phyloP scores from a whole-genome alignment of 2,113 vertebrate species.

The Zootoca vivipara region DNA sequence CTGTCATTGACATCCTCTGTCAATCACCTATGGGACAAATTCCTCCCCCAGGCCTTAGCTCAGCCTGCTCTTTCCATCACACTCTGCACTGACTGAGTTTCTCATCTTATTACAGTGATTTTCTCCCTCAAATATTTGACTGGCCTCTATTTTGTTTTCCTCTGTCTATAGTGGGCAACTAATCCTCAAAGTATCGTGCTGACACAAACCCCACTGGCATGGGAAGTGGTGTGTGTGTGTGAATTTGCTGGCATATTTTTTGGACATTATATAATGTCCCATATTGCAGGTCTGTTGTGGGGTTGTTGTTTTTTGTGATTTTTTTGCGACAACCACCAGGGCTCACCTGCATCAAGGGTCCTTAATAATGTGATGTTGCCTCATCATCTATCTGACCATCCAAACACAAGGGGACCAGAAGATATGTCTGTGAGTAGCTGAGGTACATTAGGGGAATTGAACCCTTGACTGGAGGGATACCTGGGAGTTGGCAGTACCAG shows the following conservation, averaged over 20 bases:
- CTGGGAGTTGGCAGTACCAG: background rate
- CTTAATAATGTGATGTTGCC: too few relatives aligned
- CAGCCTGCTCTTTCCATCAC: constrained; percentile 7
- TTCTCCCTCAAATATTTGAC: constrained; percentile 21
- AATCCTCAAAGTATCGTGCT: background rate
- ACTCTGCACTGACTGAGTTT: background rate
- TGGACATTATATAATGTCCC: background rate
- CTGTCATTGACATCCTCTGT: constrained; percentile 20
- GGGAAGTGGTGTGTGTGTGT: background rate
- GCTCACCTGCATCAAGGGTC: too few relatives aligned
- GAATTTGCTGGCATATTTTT: background rate
- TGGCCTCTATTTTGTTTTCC: background rate
- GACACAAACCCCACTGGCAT: background rate
- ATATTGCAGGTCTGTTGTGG: too few relatives aligned
- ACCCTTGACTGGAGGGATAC: background rate
- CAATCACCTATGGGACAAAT: background rate
- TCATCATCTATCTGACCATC: too few relatives aligned
- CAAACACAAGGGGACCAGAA: too few relatives aligned
- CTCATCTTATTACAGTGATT: constrained; percentile 4
- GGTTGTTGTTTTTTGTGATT: background rate
- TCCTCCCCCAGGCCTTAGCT: constrained; percentile 25
- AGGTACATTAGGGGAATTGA: too few relatives aligned
- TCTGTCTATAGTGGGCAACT: background rate
- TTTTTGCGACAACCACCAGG: background rate
- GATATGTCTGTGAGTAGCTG: too few relatives aligned